Base-by-base conservation (phyloP, 2,797 vertebrate genomes). In the Discoglossus pictus region DNA sequence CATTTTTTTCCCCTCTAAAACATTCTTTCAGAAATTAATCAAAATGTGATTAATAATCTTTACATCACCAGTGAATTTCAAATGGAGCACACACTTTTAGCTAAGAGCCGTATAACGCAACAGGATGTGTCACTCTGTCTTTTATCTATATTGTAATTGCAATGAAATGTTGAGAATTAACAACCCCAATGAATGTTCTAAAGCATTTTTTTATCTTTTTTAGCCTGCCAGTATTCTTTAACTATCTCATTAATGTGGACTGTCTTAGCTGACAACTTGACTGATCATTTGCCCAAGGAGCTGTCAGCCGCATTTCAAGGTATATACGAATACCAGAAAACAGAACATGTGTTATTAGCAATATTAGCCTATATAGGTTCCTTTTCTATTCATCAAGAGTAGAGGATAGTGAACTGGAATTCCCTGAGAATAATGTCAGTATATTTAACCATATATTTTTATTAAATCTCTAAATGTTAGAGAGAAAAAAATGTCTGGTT, bases 331-430 rank as follows among this genome's bases (percentile, higher is more conserved):
- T 75, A 46, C 11, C 54, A 42, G 43, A 55, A 8, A 62, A 21
- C 11, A 72, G 62, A 13, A 68, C 63, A 46, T 43, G 27, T 1
- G 3, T 63, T 61, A 35, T 61, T 42, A 35, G 16, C 17, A 58
- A 70, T 53, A 59, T 58, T 34, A 67, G 51, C 23, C 23, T 52
- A 40, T 52, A 23, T 54, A 61, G 40, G 40, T 56, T 20, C n/a
- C n/a, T n/a, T n/a, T n/a, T n/a, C n/a, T n/a, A n/a, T n/a, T n/a
- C n/a, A n/a, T n/a, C n/a, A n/a, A n/a, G n/a, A n/a, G n/a, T n/a
- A n/a, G n/a, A n/a, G n/a, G n/a, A n/a, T n/a, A n/a, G n/a, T n/a
- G n/a, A n/a, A n/a, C n/a, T n/a, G n/a, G n/a, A n/a, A n/a, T n/a
- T n/a, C n/a, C n/a, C n/a, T n/a, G n/a, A n/a, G n/a, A n/a, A n/a